phyloP scores from a whole-genome alignment of 1,140 invertebrate species.

The Planococcus citri region DNA sequence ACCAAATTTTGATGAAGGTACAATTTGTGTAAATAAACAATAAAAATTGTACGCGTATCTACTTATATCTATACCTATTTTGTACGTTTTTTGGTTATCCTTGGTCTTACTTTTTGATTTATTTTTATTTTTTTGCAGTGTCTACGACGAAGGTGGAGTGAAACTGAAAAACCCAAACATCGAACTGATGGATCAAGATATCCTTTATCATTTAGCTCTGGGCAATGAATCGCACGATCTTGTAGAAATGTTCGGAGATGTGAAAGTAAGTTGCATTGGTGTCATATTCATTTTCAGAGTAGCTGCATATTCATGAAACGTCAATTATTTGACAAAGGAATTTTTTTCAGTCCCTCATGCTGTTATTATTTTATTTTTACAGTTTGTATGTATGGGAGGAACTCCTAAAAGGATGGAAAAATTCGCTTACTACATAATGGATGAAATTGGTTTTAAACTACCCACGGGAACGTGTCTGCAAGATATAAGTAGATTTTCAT shows the following conservation, averaged over 20 bases:
- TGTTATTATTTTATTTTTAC: conserved; percentile 25
- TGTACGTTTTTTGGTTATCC: no score
- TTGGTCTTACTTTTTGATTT: no score
- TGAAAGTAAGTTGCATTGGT: conserved; percentile 78
- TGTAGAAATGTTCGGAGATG: conserved; percentile 89
- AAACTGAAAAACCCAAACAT: conserved; percentile 74
- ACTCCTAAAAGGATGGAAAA: conserved; percentile 87
- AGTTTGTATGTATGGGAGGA: conserved; percentile 98
- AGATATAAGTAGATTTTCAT: conserved; percentile 84
- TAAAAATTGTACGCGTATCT: no score
- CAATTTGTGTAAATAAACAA: no score
- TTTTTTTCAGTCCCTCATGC: no score
- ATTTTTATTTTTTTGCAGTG: conserved; percentile 15
- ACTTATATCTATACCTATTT: no score
- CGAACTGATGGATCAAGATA: conserved; percentile 83
- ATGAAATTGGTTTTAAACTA: conserved; percentile 77
- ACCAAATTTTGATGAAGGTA: no score
- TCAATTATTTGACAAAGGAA: no score
- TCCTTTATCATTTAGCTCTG: conserved; percentile 85
- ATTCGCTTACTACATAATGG: conserved; percentile 83
- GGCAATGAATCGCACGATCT: conserved; percentile 83
- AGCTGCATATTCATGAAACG: no score
- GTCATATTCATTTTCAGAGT: no score
- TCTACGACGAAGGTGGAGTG: conserved; percentile 54
- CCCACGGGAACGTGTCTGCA: conserved; percentile 72